phyloP scores from a whole-genome alignment of 2,797 vertebrate species.

The Todus mexicanus region DNA sequence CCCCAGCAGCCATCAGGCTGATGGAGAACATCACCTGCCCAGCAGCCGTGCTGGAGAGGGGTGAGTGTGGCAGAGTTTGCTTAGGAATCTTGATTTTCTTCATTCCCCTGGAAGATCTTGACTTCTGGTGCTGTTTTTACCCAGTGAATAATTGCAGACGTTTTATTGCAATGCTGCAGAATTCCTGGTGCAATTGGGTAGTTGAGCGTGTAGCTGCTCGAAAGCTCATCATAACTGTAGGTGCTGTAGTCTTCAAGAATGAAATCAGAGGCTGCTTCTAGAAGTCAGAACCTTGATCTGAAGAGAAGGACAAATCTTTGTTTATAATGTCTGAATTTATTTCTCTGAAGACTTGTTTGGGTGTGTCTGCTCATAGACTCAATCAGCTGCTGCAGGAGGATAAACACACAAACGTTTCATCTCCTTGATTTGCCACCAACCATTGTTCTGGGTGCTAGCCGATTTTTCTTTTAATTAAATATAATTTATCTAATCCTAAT shows the following conservation, averaged over 20 bases:
- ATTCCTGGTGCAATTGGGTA: background rate
- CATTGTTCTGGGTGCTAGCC: constrained; percentile 1
- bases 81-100: background rate
- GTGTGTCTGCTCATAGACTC: background rate
- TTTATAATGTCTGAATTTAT: background rate
- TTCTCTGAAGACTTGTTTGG: constrained; percentile 19
- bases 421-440: background rate
- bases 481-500: constrained; percentile 40
- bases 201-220: background rate
- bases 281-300: background rate
- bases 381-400: constrained; percentile 11
- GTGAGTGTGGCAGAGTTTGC: background rate
- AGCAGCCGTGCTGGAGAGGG: background rate
- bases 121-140: background rate
- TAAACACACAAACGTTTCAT: constrained; percentile 44
- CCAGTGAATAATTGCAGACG: background rate
- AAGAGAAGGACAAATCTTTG: background rate
- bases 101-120: background rate
- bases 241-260: background rate
- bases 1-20: background rate
- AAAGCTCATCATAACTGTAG: background rate
- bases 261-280: background rate
- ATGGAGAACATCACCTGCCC: background rate
- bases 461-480: constrained; percentile 49
- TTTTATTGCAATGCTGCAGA: background rate